Evolutionary conservation across 92 coral and sea anemone species (phyloP).

Genomic region (Zoanthus solanderi): DNA sequence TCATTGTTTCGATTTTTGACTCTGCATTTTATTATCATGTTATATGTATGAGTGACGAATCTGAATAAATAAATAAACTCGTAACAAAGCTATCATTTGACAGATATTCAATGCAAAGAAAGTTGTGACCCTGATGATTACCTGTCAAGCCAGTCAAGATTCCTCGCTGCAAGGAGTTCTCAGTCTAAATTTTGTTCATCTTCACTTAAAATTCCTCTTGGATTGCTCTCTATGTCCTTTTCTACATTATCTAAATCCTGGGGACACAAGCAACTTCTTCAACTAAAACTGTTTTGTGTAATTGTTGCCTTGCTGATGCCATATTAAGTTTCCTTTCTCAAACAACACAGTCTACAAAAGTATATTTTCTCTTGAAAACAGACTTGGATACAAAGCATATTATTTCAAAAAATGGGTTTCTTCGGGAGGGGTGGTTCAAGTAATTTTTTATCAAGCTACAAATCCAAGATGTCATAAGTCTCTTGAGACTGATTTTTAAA

Average conservation of each 20-base stretch:
- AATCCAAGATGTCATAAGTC: no score
- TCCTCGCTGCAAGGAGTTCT: slow-evolving; percentile 9
- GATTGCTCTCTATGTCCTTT: neutral
- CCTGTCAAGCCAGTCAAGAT: neutral
- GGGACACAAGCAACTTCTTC: neutral
- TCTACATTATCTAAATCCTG: neutral
- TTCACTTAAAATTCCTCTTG: neutral
- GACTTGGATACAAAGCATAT: neutral
- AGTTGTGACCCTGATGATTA: neutral
- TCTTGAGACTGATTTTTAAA: no score
- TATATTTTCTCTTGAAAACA: slow-evolving; percentile 6
- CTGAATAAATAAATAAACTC: neutral
- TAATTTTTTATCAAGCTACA: no score
- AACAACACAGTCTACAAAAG: no score
- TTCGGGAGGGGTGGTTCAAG: neutral
- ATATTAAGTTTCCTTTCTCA: neutral
- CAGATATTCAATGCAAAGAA: neutral
- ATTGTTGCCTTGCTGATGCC: slow-evolving; percentile 13
- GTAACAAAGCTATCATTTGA: slow-evolving; percentile 11
- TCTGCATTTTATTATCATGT: no score
- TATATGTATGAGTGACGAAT: no score
- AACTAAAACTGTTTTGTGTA: slow-evolving; percentile 10
- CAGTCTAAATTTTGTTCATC: neutral
- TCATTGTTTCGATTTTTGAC: no score
- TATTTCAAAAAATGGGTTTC: neutral